A percentile compares a stretch with the other conserved stretches of the same genome.
Evolutionary conservation across 1,140 invertebrate genomes (phyloP).

Genomic region (Musca vetustissima): DNA sequence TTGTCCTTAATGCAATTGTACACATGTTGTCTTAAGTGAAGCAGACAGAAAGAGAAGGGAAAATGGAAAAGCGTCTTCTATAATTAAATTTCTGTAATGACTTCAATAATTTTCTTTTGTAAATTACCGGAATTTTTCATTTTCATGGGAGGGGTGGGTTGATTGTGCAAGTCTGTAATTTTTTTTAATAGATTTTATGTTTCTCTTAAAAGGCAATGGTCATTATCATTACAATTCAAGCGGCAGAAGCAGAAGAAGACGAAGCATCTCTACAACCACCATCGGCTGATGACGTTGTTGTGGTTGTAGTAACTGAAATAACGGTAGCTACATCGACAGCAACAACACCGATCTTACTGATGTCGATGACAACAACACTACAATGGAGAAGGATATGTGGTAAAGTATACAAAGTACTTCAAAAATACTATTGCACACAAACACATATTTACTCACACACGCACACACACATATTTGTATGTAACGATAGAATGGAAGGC

Average conservation of each 20-base stretch:
- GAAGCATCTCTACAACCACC: background rate
- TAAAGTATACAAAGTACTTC: slow-evolving; percentile 16
- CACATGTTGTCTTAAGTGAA: too few relatives aligned
- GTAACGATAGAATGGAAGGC: background rate
- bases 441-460: too few relatives aligned
- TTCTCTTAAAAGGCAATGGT: slow-evolving; percentile 15
- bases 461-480: background rate
- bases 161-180: background rate
- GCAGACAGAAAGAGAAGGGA: too few relatives aligned
- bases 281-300: background rate
- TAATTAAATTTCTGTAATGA: slow-evolving; percentile 19
- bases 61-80: background rate
- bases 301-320: background rate
- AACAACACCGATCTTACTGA: background rate
- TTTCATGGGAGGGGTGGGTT: background rate
- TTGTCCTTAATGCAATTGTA: too few relatives aligned
- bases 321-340: background rate
- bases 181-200: slow-evolving; percentile 14
- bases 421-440: background rate
- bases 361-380: background rate
- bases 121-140: slow-evolving; percentile 12
- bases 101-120: slow-evolving; percentile 15
- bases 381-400: background rate
- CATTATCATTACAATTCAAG: slow-evolving; percentile 19
- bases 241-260: background rate